Evolutionary conservation across 2,797 vertebrate species (phyloP).

Genomic region (Oryzias sinensis): DNA sequence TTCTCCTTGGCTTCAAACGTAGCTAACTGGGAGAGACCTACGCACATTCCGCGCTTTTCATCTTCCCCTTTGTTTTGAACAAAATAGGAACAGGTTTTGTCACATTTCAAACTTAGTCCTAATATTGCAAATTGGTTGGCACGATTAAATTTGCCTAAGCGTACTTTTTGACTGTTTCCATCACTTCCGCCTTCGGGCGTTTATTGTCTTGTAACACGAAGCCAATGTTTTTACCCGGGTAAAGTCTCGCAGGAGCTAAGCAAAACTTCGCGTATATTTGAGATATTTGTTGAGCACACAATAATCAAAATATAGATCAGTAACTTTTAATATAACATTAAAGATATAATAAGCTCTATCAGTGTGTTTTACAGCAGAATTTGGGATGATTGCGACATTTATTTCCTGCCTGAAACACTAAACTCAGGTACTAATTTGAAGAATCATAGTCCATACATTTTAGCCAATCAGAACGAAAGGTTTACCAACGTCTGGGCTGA

Average conservation of each 20-base stretch:
- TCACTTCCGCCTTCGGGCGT: conserved; percentile 66
- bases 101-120: not conserved
- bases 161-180: conserved; percentile 38
- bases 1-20: conserved; percentile 7
- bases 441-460: not conserved
- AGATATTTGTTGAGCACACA: no score
- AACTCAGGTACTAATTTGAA: rapidly evolving
- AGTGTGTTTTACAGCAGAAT: no score
- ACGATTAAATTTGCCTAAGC: not conserved
- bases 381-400: no score
- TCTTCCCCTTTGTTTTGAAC: not conserved
- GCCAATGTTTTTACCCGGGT: rapidly evolving
- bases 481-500: not conserved
- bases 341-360: not conserved
- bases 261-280: no score
- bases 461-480: conserved; percentile 37
- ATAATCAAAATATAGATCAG: no score
- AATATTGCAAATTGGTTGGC: no score
- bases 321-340: no score
- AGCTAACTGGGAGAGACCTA: conserved; percentile 6
- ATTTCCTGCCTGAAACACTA: conserved; percentile 1
- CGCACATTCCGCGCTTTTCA: not conserved
- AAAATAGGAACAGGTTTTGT: not conserved
- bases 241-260: not conserved
- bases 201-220: rapidly evolving